phyloP scores from a whole-genome alignment of 2,888 invertebrate species.

The Aspidiotus destructor region DNA sequence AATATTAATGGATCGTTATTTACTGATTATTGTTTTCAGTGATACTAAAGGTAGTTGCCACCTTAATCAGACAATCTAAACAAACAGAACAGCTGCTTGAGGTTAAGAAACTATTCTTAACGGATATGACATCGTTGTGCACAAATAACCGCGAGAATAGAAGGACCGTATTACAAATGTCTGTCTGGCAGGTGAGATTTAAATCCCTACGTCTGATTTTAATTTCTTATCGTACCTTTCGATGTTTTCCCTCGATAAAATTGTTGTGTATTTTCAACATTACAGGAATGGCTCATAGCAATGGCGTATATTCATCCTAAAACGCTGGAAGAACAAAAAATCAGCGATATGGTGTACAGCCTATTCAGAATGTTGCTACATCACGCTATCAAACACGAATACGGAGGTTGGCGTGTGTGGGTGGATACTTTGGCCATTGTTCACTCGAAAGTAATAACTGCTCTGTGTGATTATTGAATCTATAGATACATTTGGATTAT shows the following conservation, averaged over 20 bases:
- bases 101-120: constrained; percentile 91
- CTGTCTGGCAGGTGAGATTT: constrained; percentile 75
- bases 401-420: constrained; percentile 99
- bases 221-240: not conserved
- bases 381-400: constrained; percentile 98
- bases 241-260: not conserved
- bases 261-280: not conserved
- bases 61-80: constrained; percentile 90
- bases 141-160: constrained; percentile 95
- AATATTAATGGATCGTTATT: not conserved
- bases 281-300: constrained; percentile 90
- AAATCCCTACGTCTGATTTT: not conserved
- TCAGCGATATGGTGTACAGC: constrained; percentile 96
- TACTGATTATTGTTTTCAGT: constrained; percentile 50
- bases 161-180: constrained; percentile 96
- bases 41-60: constrained; percentile 97
- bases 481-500: not conserved
- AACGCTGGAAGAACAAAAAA: constrained; percentile 87
- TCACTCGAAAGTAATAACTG: constrained; percentile 75
- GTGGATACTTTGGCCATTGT: constrained; percentile 98
- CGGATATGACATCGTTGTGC: constrained; percentile 96
- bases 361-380: constrained; percentile 94
- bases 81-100: constrained; percentile 81
- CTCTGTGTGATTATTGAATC: no score
- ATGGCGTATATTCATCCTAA: constrained; percentile 97